These are phyloP conservation scores for Fulica atra DNA, from an alignment of 2,113 vertebrate genomes.

Conservation along the genomic window DNA sequence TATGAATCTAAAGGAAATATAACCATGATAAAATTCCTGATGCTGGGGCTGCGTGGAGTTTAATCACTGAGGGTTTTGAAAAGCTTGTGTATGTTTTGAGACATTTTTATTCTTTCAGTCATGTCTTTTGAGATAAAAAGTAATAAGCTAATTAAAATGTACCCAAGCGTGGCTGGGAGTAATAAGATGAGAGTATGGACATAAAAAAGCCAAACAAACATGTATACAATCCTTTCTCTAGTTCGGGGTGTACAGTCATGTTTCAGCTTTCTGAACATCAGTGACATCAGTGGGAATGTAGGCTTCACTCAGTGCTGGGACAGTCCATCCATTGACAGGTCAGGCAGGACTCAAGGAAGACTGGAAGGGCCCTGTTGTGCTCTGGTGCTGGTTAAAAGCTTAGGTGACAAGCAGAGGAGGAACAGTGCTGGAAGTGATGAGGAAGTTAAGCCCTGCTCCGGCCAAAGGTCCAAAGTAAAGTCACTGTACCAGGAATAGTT, in stretches of 20 bases:
- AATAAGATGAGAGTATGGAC: constrained; percentile 17
- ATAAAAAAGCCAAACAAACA: background rate
- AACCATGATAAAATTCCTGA: constrained; percentile 43
- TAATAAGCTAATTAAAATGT: constrained; percentile 70
- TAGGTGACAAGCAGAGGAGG: background rate
- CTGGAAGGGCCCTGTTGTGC: background rate
- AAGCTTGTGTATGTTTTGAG: constrained; percentile 2
- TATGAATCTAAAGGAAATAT: constrained; percentile 47
- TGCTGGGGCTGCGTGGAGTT: constrained; percentile 1
- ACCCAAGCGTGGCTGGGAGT: constrained; percentile 50
- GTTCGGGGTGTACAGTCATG: background rate
- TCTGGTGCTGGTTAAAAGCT: background rate
- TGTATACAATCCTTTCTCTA: background rate
- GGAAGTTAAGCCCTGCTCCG: background rate
- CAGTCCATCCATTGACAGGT: background rate
- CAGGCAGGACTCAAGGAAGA: background rate
- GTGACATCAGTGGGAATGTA: background rate
- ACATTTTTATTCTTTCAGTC: constrained; percentile 53
- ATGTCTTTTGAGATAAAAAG: constrained; percentile 53
- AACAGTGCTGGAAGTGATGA: background rate
- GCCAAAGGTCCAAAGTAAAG: background rate
- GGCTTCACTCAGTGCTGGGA: background rate
- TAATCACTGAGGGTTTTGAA: constrained; percentile 24
- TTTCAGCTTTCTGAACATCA: background rate
- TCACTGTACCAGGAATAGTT: no score